phyloP scores from a whole-genome alignment of 92 coral and sea anemone genomes.

The Galaxea fascicularis region DNA sequence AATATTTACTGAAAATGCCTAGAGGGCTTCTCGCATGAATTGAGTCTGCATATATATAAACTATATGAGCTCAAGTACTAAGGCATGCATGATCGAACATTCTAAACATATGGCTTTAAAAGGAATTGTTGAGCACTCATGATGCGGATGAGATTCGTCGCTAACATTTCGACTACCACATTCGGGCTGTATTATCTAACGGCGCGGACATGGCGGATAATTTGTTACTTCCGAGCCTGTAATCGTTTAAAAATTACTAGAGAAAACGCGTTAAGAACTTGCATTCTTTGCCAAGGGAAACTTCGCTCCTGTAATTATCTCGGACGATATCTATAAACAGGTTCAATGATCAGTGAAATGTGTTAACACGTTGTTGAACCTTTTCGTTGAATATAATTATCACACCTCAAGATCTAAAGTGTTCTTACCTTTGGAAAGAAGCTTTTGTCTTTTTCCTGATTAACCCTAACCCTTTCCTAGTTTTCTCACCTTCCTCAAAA shows the following conservation, averaged over 20 bases:
- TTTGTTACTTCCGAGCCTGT: constrained; percentile 14
- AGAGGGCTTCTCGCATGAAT: background rate
- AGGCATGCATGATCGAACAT: constrained; percentile 6
- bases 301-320: constrained; percentile 2
- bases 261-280: background rate
- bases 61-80: background rate
- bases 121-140: background rate
- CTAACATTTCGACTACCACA: background rate
- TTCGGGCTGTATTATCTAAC: background rate
- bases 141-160: background rate
- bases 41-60: background rate
- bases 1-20: background rate
- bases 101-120: constrained; percentile 14
- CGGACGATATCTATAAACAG: background rate
- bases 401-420: background rate
- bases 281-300: background rate
- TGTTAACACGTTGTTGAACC: background rate
- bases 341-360: background rate
- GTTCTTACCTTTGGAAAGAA: constrained; percentile 26
- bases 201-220: background rate
- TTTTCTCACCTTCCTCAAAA: background rate
- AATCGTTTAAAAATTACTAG: background rate
- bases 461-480: background rate
- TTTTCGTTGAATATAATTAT: background rate
- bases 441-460: background rate